Conservation (phyloP, 2,113 vertebrate genomes). For the Lutjanus erythropterus region DNA sequence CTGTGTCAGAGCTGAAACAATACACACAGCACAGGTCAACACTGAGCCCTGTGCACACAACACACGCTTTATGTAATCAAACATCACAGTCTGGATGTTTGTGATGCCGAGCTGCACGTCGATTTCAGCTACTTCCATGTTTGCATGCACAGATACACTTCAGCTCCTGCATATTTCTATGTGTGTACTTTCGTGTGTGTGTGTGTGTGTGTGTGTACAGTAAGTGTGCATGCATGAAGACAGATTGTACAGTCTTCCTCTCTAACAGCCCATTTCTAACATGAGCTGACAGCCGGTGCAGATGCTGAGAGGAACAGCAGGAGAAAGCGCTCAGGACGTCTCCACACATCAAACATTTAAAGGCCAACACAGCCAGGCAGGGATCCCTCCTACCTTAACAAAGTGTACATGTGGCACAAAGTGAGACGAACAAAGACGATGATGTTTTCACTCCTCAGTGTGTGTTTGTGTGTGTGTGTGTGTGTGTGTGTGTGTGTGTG, state of each 20-base stretch:
- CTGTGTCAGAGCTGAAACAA: neutral
- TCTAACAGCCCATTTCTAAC: constrained; percentile 30
- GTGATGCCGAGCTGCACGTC: constrained; percentile 5
- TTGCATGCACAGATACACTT: neutral
- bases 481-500: neutral
- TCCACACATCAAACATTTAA: constrained; percentile 79
- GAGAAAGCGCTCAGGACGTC: constrained; percentile 47
- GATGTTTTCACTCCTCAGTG: neutral
- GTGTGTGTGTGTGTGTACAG: neutral
- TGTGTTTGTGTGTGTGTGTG: too few species aligned
- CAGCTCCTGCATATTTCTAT: neutral
- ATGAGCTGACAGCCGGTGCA: constrained; percentile 44
- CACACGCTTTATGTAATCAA: neutral
- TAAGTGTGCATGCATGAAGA: neutral
- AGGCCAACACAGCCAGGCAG: constrained; percentile 30
- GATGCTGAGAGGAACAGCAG: constrained; percentile 54
- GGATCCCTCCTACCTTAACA: constrained; percentile 23
- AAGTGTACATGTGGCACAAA: constrained; percentile 38
- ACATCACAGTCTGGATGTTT: constrained; percentile 9
- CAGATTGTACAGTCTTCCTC: neutral
- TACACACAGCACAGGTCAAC: neutral
- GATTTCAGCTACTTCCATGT: neutral
- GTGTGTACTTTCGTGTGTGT: neutral
- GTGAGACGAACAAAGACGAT: neutral
- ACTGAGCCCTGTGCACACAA: neutral